Percentiles rank a stretch among this genome's conserved stretches.
Evolutionary conservation across 2,113 vertebrate genomes (phyloP).

Genomic region (Pelecanoides urinatrix): DNA sequence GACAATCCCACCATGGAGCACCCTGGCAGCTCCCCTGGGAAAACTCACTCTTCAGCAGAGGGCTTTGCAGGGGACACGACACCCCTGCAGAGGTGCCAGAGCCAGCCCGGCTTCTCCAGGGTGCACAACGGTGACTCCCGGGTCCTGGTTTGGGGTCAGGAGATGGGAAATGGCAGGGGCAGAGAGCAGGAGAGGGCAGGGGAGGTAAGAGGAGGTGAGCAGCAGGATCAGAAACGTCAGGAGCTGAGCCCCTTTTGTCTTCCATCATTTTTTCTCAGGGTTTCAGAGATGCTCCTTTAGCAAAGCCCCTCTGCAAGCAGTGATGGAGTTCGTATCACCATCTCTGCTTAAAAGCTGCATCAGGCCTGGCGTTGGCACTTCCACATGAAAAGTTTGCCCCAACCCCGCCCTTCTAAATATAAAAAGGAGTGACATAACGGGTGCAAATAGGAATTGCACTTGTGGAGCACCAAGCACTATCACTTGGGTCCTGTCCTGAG

Average conservation of each 20-base stretch:
- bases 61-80: neutral
- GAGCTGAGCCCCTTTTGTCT: neutral
- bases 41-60: neutral
- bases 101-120: neutral
- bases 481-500: neutral
- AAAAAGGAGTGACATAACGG: accelerated
- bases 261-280: neutral
- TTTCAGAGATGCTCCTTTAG: neutral
- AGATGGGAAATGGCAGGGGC: neutral
- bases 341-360: neutral
- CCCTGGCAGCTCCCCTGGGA: neutral
- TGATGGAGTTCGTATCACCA: neutral
- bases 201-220: neutral
- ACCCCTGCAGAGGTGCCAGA: neutral
- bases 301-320: neutral
- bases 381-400: neutral
- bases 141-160: accelerated
- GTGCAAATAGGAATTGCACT: neutral
- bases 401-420: neutral
- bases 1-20: too few species aligned
- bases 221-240: neutral
- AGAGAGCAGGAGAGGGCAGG: neutral
- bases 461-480: accelerated
- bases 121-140: accelerated
- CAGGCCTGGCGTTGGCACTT: neutral